Evolutionary conservation across 2,888 invertebrate species (phyloP), one percentile per base, ranked within the genome.

Genomic region (Cataglyphis albicans): DNA sequence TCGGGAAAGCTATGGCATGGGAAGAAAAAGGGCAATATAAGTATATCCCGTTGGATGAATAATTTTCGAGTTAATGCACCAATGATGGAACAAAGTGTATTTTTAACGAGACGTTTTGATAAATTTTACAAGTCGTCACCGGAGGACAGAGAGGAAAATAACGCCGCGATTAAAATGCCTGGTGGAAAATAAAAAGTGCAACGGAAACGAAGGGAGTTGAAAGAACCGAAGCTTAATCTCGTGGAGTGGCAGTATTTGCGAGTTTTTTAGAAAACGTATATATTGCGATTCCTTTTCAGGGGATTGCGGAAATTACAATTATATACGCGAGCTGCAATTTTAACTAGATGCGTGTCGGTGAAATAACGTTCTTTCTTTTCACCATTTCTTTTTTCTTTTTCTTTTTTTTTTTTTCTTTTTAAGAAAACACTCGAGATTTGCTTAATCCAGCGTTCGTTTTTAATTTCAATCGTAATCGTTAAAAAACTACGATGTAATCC

Each of bases 241-340:
- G 48, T n/a, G 2, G n/a, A 29, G 29, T 29, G 21, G n/a, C 25
- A 38, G 10, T 21, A 21, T 25, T 64, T 48, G 44, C n/a, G 25
- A 9, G n/a, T 21, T 21, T 21, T 21, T 64, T 38, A 55, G 21
- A 65, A 65, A 76, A 41, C 21, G 18, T 41, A 29, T 32, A 63
- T 38, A 41, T 29, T 12, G 3, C n/a, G 18, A 10, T 12, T 52
- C 48, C n/a, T 52, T 52, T 57, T 35, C 21, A 15, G 29, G 38
- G 12, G 18, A 41, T 18, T 78, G 9, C 41, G 3, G 25, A 25
- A 25, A 80, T 80, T 72, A 72, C 12, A 10, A 32, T 78, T 70
- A 59, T 48, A 72, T 70, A 44, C 35, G 12, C 55, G 18, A 44
- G 12, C 21, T 70, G 21, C 44, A 25, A 35, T 35, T 70, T 55